Base-by-base conservation (phyloP, 2,888 invertebrate species). In the Caenorhabditis virilis region DNA sequence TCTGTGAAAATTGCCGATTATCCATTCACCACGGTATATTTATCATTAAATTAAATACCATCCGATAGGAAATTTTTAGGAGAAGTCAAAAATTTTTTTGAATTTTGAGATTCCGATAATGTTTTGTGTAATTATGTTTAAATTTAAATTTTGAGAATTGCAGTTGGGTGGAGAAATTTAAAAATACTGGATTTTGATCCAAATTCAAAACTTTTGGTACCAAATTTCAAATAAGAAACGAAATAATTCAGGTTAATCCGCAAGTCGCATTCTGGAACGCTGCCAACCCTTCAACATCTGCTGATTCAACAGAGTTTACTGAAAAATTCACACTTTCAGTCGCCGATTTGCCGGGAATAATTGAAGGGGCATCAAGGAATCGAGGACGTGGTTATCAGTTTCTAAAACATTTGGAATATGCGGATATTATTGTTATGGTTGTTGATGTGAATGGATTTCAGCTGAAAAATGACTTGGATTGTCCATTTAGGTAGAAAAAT, bases 321-420 rank as follows among this genome's bases (percentile, higher is more conserved):
- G 65, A 74, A 6, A 59, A 54, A n/a, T 80, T 80, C 52, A 72
- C 78, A 13, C 55, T 80, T 1, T 71, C 78, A 0, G 27, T 82
- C 2, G 79, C 78, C 23, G 80, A 80, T 69, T 51, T 81, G 18
- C 69, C 69, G 20, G 74, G 80, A 38, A 62, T 81, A 2, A 78
- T 81, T 45, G 81, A 82, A 59, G 81, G 80, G 2, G 79, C 78
- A 13, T 73, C 79, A 22, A 38, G 39, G 33, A 80, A 80, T 59
- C 68, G 78, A 2, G 79, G 80, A n/a, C 57, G 54, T 23, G 80
- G 80, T 1, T 59, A 78, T 53, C 60, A 72, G 7, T 80, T 80
- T 56, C 49, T 81, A 49, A 82, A 81, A 54, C 81, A 81, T 53
- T 47, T 81, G 25, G 78, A 81, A 46, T 65, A 82, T 62, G 73